phyloP scores from a whole-genome alignment of 2,797 vertebrate genomes.

The Rhynchonycteris naso region DNA sequence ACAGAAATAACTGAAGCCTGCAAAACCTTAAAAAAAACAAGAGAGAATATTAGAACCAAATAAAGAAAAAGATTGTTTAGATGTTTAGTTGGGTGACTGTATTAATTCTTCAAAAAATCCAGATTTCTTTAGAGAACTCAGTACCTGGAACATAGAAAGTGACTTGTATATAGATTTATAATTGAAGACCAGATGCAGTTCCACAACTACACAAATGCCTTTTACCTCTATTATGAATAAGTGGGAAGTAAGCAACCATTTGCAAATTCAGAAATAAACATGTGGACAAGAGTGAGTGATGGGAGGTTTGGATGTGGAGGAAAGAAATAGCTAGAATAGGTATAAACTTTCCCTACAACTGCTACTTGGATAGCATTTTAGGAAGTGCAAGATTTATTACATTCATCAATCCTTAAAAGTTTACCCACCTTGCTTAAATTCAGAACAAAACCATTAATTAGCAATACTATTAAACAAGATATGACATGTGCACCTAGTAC shows the following conservation, averaged over 20 bases:
- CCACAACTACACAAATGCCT: background rate
- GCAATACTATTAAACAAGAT: background rate
- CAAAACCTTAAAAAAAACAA: background rate
- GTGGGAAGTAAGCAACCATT: background rate
- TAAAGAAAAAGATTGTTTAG: background rate
- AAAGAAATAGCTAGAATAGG: background rate
- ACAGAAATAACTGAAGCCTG: constrained; percentile 56
- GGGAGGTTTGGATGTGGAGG: background rate
- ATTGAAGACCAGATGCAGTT: background rate
- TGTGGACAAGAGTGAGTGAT: background rate
- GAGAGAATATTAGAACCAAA: background rate
- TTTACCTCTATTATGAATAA: background rate
- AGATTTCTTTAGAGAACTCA: constrained; percentile 20
- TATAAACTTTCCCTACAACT: background rate
- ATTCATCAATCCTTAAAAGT: background rate
- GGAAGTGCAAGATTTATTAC: background rate
- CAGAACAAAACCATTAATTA: background rate
- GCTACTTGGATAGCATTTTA: background rate
- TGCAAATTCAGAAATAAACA: background rate
- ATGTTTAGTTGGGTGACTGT: background rate
- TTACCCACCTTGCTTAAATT: background rate
- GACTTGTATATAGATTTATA: background rate
- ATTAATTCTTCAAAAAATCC: constrained; percentile 20
- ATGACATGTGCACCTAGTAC: background rate
- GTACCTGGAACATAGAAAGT: background rate